Evolutionary conservation across 2,797 vertebrate genomes (phyloP).

Genomic region (Pseudomugil gertrudae): DNA sequence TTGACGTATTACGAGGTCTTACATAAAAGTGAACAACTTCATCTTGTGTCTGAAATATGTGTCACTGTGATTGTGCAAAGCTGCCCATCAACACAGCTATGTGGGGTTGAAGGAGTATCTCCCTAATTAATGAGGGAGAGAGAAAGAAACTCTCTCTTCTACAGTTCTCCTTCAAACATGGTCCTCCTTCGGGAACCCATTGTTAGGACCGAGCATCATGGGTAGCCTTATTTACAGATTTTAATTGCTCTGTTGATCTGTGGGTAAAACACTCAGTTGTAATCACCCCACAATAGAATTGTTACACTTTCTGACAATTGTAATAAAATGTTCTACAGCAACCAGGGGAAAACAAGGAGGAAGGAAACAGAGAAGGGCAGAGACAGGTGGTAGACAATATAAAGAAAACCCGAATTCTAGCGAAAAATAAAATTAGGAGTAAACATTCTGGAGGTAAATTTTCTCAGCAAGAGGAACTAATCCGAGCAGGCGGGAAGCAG

Average conservation of each 20-base stretch:
- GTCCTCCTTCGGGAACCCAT: slow-evolving; percentile 81
- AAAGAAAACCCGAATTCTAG: slow-evolving; percentile 45
- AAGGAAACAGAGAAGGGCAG: slow-evolving; percentile 46
- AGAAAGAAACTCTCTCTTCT: slow-evolving; percentile 71
- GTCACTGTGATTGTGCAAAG: slow-evolving; percentile 81
- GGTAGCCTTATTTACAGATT: slow-evolving; percentile 90
- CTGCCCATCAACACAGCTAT: slow-evolving; percentile 73
- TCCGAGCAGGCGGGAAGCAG: slow-evolving; percentile 74
- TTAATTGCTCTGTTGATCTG: slow-evolving; percentile 94
- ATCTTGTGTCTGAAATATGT: slow-evolving; percentile 81
- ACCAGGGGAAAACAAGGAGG: slow-evolving; percentile 65
- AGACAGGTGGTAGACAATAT: slow-evolving; percentile 46
- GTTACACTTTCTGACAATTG: slow-evolving; percentile 87
- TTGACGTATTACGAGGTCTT: slow-evolving; percentile 72
- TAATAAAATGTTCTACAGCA: slow-evolving; percentile 85
- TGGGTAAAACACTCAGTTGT: slow-evolving; percentile 84
- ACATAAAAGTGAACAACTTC: slow-evolving; percentile 85
- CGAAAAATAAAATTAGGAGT: slow-evolving; percentile 55
- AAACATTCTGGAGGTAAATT: slow-evolving; percentile 78
- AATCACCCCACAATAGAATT: slow-evolving; percentile 88
- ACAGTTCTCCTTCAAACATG: slow-evolving; percentile 82
- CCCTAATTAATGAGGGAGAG: slow-evolving; percentile 82
- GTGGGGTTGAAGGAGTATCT: slow-evolving; percentile 78
- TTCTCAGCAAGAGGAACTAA: slow-evolving; percentile 78
- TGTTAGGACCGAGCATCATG: slow-evolving; percentile 85